Percentiles rank a stretch among this genome's conserved stretches.
These are phyloP conservation scores for Bostrychus sinensis DNA, from an alignment of 2,113 vertebrate genomes.

Conservation along the genomic window DNA sequence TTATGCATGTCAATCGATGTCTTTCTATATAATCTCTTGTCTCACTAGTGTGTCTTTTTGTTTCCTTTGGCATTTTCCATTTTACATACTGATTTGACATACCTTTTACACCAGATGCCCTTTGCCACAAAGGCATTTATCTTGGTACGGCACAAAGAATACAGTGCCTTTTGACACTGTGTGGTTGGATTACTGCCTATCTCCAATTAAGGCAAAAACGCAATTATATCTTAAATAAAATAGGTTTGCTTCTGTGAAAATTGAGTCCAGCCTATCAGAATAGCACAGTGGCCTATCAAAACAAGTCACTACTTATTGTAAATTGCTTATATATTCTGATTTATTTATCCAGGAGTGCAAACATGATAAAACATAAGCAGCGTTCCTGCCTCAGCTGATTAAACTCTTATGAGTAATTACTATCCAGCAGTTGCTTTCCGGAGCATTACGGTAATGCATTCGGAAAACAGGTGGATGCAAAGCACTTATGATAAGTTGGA, in stretches of 20 bases:
- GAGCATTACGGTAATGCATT: conserved; percentile 51
- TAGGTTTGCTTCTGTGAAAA: background rate
- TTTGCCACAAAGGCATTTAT: too few relatives aligned
- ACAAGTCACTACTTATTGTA: background rate
- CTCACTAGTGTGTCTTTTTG: too few relatives aligned
- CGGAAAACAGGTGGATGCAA: conserved; percentile 57
- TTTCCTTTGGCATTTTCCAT: too few relatives aligned
- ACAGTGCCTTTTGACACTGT: too few relatives aligned
- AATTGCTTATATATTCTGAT: conserved; percentile 20
- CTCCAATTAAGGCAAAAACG: too few relatives aligned
- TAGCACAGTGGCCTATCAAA: background rate
- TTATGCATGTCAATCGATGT: too few relatives aligned
- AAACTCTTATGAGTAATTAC: conserved; percentile 53
- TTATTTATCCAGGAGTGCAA: conserved; percentile 18
- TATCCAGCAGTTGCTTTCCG: conserved; percentile 37
- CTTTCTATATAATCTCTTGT: too few relatives aligned
- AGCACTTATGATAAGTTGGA: conserved; percentile 55
- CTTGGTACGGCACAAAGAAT: too few relatives aligned
- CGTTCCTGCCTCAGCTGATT: conserved; percentile 43
- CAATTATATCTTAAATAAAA: too few relatives aligned
- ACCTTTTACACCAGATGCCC: too few relatives aligned
- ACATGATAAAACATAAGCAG: conserved; percentile 7
- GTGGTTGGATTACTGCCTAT: too few relatives aligned
- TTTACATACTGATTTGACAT: too few relatives aligned
- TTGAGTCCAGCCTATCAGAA: background rate